Evolutionary conservation across 2,113 vertebrate species (phyloP), one percentile per base, ranked within the genome.

Genomic region (Garra rufa): DNA sequence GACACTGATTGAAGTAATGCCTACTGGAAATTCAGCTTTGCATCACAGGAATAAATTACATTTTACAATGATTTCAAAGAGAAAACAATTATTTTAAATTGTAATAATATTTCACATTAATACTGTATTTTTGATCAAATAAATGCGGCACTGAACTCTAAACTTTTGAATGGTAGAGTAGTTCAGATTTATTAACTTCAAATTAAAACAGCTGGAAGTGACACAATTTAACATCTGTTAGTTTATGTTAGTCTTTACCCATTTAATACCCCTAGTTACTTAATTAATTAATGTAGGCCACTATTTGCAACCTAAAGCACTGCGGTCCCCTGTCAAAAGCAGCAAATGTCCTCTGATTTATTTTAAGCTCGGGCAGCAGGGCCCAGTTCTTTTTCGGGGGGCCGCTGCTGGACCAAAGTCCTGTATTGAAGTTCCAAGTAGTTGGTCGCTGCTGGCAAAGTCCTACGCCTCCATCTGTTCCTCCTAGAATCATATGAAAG

Each of bases 391-490:
- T 74, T 83, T 69, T 83, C 81, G 15, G 38, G 34, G 69, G 34
- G 73, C 46, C 26, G 26, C 59, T 78, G 57, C 69, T 83, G 75
- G 73, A 82, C 65, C 50, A 26, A 69, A 70, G 63, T 71, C 48
- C 44, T 70, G 24, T 65, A 69, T 87, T 75, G 84, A 46, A 83
- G 88, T 87, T 89, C 89, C 86, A 84, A 83, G 70, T 76, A 88
- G 81, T 74, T 84, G 87, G 88, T 87, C 57, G 69, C 83, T 89
- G 86, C 83, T 83, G 88, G 88, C 86, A 87, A 87, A 81, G 83
- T 65, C 69, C 30, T 70, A 48, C 4, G 26, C 80, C 76, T 87
- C 84, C 79, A 86, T 87, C 82, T 79, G 85, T 75, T 89, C 87
- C 85, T 52, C 83, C 82, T 59, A 73, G 43, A 70, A 46, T 44